Base-by-base conservation (phyloP, 2,113 vertebrate genomes). In the Oryzias curvinotus region DNA sequence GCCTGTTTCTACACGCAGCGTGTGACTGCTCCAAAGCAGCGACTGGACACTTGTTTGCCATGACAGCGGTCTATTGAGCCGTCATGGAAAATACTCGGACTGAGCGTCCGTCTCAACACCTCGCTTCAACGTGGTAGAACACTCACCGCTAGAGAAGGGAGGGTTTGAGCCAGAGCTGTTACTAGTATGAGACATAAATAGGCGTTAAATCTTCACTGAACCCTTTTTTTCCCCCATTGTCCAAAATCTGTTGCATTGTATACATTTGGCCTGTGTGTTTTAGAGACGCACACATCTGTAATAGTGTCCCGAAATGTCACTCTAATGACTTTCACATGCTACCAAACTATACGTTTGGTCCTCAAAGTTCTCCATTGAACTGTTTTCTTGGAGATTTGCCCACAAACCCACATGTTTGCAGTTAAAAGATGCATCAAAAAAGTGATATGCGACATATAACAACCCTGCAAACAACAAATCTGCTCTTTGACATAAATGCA, bases 271-370 rank as follows among this genome's bases (percentile, higher is more conserved):
- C 70, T 21, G 79, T 62, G 52, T 16, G 43, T 23, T 23, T 36
- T 53, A 73, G 68, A 75, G 57, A 64, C 45, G 59, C 43, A 17
- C 52, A 66, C 84, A 80, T 73, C 78, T 79, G 72, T 55, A 71
- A 71, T 57, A 17, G 61, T 70, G 66, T 65, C 64, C 56, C 55
- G 15, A 30, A 66, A 61, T 65, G 62, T 36, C 15, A 47, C 68
- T 70, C 53, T 76, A 30, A 70, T 57, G 26, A 63, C 51, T 64
- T 21, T 55, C 58, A 64, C 10, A 47, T 70, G 57, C 23, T 6
- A 2, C 28, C 43, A 5, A 52, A 17, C 19, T 36, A 12, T 18
- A 46, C 4, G 43, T 41, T 19, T 15, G 45, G 62, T 17, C 36
- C 57, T 25, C 46, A 10, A 28, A 23, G 19, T n/a, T 69, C 50